Evolutionary conservation across 2,888 invertebrate species (phyloP).

Genomic region (Lutraria lutraria): DNA sequence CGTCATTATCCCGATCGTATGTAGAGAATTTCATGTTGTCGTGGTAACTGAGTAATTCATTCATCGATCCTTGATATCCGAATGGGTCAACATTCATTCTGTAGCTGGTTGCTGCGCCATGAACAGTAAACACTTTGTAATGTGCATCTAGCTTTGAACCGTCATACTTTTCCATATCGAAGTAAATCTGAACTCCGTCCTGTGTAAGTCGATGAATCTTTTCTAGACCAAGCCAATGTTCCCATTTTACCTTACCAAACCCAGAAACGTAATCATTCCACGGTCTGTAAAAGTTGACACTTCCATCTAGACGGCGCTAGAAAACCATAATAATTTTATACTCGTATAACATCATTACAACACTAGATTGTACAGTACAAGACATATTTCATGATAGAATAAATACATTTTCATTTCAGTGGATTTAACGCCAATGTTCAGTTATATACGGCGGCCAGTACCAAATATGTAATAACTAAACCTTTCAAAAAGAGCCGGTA

Average conservation of each 20-base stretch:
- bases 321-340: no score
- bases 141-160: conserved; percentile 47
- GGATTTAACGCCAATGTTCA: no score
- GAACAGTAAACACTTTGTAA: conserved; percentile 57
- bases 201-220: conserved; percentile 59
- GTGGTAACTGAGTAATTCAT: conserved; percentile 51
- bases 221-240: conserved; percentile 61
- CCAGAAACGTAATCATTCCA: conserved; percentile 59
- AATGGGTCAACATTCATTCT: conserved; percentile 80
- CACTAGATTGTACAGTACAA: no score
- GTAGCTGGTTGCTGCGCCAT: conserved; percentile 53
- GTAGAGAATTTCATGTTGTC: conserved; percentile 60
- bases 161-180: conserved; percentile 55
- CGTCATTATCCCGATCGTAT: conserved; percentile 59
- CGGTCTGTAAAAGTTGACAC: conserved; percentile 52
- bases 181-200: conserved; percentile 53
- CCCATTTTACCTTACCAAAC: conserved; percentile 52
- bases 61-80: conserved; percentile 85
- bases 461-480: no score
- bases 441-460: no score
- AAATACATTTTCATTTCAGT: no score
- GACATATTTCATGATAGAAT: no score
- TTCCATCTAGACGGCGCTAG: conserved; percentile 51
- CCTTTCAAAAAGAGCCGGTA: no score
- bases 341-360: no score